Percentiles rank a stretch among this genome's conserved stretches.
Evolutionary conservation across 2,888 invertebrate species (phyloP).

Genomic region (Aporophyla nigra): DNA sequence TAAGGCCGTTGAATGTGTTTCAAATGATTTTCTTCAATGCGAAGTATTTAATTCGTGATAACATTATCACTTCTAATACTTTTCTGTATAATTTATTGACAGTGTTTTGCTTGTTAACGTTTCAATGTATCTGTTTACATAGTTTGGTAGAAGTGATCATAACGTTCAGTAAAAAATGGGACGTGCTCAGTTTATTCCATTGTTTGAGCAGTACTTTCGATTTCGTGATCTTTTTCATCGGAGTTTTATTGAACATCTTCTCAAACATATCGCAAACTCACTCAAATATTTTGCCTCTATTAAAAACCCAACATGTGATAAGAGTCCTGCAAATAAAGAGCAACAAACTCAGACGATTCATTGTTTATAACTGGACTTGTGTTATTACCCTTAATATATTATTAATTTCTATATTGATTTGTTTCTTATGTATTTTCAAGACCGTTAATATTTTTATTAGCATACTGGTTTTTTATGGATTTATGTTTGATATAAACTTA

Average conservation of each 20-base stretch:
- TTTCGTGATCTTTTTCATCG: neutral
- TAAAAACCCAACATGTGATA: neutral
- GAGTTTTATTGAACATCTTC: neutral
- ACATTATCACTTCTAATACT: neutral
- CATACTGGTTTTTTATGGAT: neutral
- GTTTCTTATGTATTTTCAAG: neutral
- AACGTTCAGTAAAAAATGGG: neutral
- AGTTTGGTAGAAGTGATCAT: neutral
- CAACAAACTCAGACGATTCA: neutral
- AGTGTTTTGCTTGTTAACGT: neutral
- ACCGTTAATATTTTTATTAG: neutral
- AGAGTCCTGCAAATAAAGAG: neutral
- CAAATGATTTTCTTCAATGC: neutral
- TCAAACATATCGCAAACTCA: neutral
- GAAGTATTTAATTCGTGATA: neutral
- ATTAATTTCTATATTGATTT: neutral
- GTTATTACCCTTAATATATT: neutral
- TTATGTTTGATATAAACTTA: neutral
- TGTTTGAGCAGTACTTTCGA: neutral
- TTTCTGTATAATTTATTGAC: neutral
- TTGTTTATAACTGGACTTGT: neutral
- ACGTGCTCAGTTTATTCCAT: neutral
- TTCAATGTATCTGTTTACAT: conserved; percentile 1
- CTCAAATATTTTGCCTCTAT: neutral
- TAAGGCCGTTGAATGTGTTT: neutral